These are phyloP conservation scores for Quadroppia sp. DNA, from an alignment of 2,888 invertebrate species.

Conservation along the genomic window DNA sequence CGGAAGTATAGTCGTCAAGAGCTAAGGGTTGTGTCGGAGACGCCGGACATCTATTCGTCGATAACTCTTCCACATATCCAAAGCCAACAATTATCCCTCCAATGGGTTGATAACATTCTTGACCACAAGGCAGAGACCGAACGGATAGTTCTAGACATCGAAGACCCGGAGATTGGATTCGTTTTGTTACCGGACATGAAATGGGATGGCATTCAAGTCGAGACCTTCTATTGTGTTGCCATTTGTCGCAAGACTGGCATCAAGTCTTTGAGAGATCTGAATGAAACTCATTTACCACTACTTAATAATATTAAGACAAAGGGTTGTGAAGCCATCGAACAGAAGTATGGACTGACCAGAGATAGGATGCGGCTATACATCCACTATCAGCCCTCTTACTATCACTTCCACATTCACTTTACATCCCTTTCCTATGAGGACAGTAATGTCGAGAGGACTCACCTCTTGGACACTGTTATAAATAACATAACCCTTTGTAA, in stretches of 20 bases:
- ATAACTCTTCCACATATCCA: constrained; percentile 73
- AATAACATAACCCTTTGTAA: constrained; percentile 76
- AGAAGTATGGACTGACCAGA: constrained; percentile 68
- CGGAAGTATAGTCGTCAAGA: constrained; percentile 74
- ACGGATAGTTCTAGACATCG: constrained; percentile 75
- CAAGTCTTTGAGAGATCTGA: constrained; percentile 78
- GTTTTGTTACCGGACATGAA: constrained; percentile 88
- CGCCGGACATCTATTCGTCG: constrained; percentile 70
- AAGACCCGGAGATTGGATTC: constrained; percentile 73
- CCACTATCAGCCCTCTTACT: constrained; percentile 96
- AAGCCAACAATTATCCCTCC: constrained; percentile 64
- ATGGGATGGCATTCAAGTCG: constrained; percentile 76
- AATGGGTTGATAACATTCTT: constrained; percentile 97
- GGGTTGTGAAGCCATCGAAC: constrained; percentile 69
- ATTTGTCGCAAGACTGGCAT: constrained; percentile 69
- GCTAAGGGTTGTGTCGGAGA: constrained; percentile 73
- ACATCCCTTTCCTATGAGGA: constrained; percentile 69
- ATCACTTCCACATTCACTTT: constrained; percentile 92
- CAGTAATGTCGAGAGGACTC: constrained; percentile 76
- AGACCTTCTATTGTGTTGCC: constrained; percentile 78
- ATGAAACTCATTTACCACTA: constrained; percentile 69
- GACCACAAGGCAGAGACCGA: constrained; percentile 86
- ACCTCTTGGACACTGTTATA: constrained; percentile 81
- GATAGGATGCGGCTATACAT: constrained; percentile 72
- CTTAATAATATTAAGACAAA: constrained; percentile 73